These are phyloP conservation scores for Drosophila paramelanica DNA, from an alignment of 2,888 invertebrate genomes.

Conservation along the genomic window DNA sequence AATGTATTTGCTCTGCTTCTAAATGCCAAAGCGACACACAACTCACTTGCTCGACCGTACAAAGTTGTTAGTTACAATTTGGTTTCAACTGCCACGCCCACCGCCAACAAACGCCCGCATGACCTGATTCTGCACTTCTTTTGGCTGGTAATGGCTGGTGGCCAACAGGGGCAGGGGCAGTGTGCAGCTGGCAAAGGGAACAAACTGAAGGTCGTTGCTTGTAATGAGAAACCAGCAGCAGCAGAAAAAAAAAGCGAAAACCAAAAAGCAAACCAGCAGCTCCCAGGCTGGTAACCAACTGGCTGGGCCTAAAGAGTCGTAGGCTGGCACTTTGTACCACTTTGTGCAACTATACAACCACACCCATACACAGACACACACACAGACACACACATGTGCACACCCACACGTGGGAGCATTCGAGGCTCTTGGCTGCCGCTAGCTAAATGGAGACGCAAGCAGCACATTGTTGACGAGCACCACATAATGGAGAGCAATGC, in stretches of 20 bases:
- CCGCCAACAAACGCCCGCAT: constrained; percentile 47
- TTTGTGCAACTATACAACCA: constrained; percentile 64
- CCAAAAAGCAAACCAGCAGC: constrained; percentile 53
- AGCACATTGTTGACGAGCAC: constrained; percentile 50
- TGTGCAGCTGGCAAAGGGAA: constrained; percentile 12
- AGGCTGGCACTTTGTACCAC: constrained; percentile 77
- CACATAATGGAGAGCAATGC: constrained; percentile 66
- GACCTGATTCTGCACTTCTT: constrained; percentile 63
- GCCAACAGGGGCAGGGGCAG: neutral
- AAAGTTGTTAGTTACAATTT: constrained; percentile 72
- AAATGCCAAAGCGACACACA: constrained; percentile 46
- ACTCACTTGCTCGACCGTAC: constrained; percentile 52
- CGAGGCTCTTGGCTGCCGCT: constrained; percentile 37
- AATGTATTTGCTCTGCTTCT: constrained; percentile 56
- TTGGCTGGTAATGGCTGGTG: constrained; percentile 14
- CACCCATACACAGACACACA: constrained; percentile 27
- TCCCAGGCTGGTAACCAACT: constrained; percentile 15
- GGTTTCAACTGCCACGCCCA: constrained; percentile 39
- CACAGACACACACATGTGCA: constrained; percentile 3
- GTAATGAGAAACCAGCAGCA: constrained; percentile 63
- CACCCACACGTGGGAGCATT: neutral
- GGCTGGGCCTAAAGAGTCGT: constrained; percentile 56
- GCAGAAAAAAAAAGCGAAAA: neutral
- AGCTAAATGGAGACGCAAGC: constrained; percentile 52
- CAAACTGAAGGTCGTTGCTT: constrained; percentile 71